Evolutionary conservation across 2,888 invertebrate genomes (phyloP), one percentile per base, ranked within the genome.

Genomic region (Herminia tarsipennalis): DNA sequence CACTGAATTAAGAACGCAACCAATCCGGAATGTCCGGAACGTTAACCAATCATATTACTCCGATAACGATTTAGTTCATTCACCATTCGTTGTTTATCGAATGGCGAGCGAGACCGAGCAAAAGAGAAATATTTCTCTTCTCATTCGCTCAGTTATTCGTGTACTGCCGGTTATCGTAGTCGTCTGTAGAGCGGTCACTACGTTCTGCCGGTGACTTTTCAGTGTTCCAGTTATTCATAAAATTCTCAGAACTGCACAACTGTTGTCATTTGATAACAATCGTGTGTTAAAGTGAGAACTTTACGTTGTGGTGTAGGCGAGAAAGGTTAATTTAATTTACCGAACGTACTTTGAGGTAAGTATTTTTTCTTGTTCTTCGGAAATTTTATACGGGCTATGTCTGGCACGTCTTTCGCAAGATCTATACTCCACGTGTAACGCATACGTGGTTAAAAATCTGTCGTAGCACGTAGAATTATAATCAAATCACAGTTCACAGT

Each of bases 291-390:
- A 88, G 79, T 87, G 82, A 71, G 57, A 74, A 70, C 69, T 56
- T 66, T 70, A 61, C 60, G 70, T 67, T 70, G 80, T 84, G 75
- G 74, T 72, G 63, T 75, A 61, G 71, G 57, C 63, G 67, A 51
- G 63, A 59, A 81, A 65, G 72, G 72, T 86, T 85, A 73, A 61
- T 54, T 81, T 39, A 68, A 76, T 78, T 72, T 65, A 74, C 37
- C 59, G 74, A 85, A 81, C 66, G 76, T 80, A 81, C 66, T 82
- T 71, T 82, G 76, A 88, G 90, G 89, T 89, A 71, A 78, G 63
- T 25, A 76, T 55, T 73, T 74, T 78, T 71, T 62, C 45, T 63
- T 64, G 56, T 70, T 71, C 73, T 69, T 70, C 61, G 60, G 55
- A 63, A 73, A 67, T 69, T 67, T 70, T 72, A 63, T 57, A 63